Percentiles rank a stretch among this genome's conserved stretches.
These are phyloP conservation scores for Drosophila suboccidentalis DNA, from an alignment of 2,888 invertebrate genomes.

Conservation along the genomic window DNA sequence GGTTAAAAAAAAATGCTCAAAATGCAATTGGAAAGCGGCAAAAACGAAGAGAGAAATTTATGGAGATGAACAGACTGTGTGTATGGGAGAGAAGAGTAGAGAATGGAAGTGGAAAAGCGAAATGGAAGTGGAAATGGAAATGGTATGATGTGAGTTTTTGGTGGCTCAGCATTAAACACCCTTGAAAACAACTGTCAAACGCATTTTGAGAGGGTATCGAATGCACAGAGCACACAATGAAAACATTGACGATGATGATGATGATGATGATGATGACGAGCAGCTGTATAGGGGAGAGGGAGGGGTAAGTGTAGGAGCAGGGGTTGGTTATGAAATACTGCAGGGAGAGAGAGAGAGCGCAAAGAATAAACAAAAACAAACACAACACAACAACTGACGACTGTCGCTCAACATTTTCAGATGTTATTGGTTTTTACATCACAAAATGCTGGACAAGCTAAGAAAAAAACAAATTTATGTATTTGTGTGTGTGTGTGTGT, in stretches of 20 bases:
- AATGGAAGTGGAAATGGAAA: neutral
- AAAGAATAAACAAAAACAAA: neutral
- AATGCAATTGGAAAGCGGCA: slow-evolving; percentile 7
- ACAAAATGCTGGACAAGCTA: slow-evolving; percentile 32
- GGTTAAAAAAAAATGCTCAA: neutral
- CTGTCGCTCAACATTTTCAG: slow-evolving; percentile 51
- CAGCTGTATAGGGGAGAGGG: neutral
- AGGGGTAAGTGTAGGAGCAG: slow-evolving; percentile 2
- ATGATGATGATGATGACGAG: neutral
- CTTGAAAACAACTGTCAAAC: slow-evolving; percentile 83
- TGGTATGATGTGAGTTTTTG: slow-evolving; percentile 5
- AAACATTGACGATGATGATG: slow-evolving; percentile 26
- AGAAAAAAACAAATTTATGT: neutral
- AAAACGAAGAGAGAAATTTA: neutral
- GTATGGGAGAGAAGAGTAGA: neutral
- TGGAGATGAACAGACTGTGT: slow-evolving; percentile 2
- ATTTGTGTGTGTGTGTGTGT: slow-evolving; percentile 3
- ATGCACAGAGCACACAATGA: slow-evolving; percentile 33
- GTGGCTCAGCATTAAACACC: slow-evolving; percentile 72
- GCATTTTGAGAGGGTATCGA: slow-evolving; percentile 66
- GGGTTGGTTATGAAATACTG: slow-evolving; percentile 37
- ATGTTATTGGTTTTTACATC: slow-evolving; percentile 63
- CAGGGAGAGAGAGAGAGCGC: too few species aligned
- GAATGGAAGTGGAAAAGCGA: neutral
- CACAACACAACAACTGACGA: slow-evolving; percentile 19